Conservation (phyloP, 1,140 invertebrate species). For the Homarus americanus region DNA sequence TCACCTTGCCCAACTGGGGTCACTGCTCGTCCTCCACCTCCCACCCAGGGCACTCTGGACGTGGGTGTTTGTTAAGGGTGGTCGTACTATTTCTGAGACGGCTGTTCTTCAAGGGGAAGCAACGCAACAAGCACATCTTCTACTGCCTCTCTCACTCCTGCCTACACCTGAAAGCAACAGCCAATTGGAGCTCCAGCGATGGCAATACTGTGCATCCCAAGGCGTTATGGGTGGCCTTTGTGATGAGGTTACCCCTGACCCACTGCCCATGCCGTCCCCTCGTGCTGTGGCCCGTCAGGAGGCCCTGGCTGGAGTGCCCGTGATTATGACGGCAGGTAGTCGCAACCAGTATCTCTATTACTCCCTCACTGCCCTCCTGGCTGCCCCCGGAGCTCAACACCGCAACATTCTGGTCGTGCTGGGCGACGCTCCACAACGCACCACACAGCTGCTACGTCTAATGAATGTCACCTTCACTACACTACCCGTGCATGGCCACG, state of each 20-base stretch:
- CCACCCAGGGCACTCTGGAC: slow-evolving; percentile 57
- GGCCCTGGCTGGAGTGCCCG: slow-evolving; percentile 46
- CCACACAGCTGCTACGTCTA: slow-evolving; percentile 30
- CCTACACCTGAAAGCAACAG: neutral
- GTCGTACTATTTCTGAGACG: slow-evolving; percentile 69
- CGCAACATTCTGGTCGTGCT: slow-evolving; percentile 43
- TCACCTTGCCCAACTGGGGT: slow-evolving; percentile 43
- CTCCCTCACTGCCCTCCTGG: slow-evolving; percentile 35
- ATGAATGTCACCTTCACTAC: slow-evolving; percentile 20
- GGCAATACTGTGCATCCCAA: slow-evolving; percentile 16
- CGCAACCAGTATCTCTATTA: slow-evolving; percentile 65
- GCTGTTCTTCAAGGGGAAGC: neutral
- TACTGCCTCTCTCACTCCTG: slow-evolving; percentile 19
- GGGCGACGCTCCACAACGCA: slow-evolving; percentile 27
- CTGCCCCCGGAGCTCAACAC: slow-evolving; percentile 14
- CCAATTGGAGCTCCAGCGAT: neutral
- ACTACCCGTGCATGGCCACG: slow-evolving; percentile 4
- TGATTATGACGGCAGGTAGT: slow-evolving; percentile 56
- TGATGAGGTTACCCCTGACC: slow-evolving; percentile 33
- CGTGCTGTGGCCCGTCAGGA: neutral
- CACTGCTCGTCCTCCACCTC: slow-evolving; percentile 52
- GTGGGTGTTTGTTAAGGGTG: slow-evolving; percentile 73
- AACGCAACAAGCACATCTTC: slow-evolving; percentile 8
- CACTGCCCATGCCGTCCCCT: slow-evolving; percentile 27
- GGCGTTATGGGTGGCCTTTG: slow-evolving; percentile 53